These are phyloP conservation scores for Herminia tarsipennalis DNA, from an alignment of 2,888 invertebrate genomes.

Conservation along the genomic window DNA sequence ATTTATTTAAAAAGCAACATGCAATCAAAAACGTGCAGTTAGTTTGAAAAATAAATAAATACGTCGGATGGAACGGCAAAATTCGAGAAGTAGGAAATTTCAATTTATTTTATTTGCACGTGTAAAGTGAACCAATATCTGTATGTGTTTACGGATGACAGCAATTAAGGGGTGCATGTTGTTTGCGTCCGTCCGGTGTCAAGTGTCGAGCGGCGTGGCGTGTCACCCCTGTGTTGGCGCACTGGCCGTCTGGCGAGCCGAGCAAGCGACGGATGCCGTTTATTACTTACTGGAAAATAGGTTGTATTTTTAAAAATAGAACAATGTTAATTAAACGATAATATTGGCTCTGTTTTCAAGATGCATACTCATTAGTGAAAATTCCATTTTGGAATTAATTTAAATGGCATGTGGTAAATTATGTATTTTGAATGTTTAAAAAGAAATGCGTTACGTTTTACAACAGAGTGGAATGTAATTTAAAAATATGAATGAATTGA, in stretches of 20 bases:
- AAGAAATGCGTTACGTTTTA: no score
- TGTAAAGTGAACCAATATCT: slow-evolving; percentile 32
- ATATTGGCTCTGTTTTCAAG: slow-evolving; percentile 8
- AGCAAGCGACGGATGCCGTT: slow-evolving; percentile 28
- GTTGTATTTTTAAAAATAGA: slow-evolving; percentile 16
- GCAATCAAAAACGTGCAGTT: slow-evolving; percentile 13
- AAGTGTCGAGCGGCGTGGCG: slow-evolving; percentile 52
- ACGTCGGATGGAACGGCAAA: not conserved
- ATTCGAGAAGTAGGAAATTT: slow-evolving; percentile 14
- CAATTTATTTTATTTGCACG: slow-evolving; percentile 31
- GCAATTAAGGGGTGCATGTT: slow-evolving; percentile 54
- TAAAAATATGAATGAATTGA: no score
- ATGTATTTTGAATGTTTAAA: no score
- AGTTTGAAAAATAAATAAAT: slow-evolving; percentile 14
- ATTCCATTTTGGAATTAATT: slow-evolving; percentile 8
- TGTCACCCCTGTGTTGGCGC: slow-evolving; percentile 36
- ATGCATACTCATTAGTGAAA: slow-evolving; percentile 2
- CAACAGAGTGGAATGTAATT: no score
- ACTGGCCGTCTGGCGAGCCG: not conserved
- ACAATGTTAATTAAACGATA: slow-evolving; percentile 19
- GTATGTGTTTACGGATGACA: slow-evolving; percentile 48
- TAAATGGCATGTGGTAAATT: no score
- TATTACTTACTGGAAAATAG: slow-evolving; percentile 31
- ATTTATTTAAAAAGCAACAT: not conserved
- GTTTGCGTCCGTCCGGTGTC: slow-evolving; percentile 60